Percentiles rank a stretch among this genome's conserved stretches.
Evolutionary conservation across 2,797 vertebrate genomes (phyloP).

Genomic region (Lacerta bilineata): DNA sequence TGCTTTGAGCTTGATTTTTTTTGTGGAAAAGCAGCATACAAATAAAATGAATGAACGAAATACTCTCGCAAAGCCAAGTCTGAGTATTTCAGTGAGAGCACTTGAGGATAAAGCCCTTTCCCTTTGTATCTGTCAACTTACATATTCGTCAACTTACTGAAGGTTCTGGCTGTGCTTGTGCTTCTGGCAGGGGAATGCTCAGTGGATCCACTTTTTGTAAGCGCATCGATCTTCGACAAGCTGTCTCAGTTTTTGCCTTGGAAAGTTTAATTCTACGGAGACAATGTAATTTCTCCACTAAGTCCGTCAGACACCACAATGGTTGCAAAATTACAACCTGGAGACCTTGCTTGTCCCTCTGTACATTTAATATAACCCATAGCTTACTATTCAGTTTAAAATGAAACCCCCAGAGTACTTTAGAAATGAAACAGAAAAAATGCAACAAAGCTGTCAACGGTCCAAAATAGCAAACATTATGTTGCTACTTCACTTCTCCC

Average conservation of each 20-base stretch:
- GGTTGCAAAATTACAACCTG: background rate
- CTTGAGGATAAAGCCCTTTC: background rate
- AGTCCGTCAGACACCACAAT: background rate
- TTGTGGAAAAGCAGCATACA: no score
- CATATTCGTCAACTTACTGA: conserved; percentile 60
- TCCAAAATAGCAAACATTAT: no score
- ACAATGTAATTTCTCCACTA: rapidly evolving
- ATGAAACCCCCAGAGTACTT: background rate
- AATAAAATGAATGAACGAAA: background rate
- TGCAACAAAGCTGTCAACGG: background rate
- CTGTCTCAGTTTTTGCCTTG: conserved; percentile 69
- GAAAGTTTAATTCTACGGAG: conserved; percentile 71
- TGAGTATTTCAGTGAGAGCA: background rate
- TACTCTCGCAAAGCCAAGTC: background rate
- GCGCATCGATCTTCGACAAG: conserved; percentile 86
- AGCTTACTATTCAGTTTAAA: background rate
- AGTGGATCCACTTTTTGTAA: conserved; percentile 80
- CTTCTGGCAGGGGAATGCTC: conserved; percentile 43
- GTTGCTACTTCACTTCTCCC: background rate
- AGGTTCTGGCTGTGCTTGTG: background rate
- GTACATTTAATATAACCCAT: background rate
- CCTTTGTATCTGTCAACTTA: conserved; percentile 61
- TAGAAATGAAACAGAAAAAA: background rate
- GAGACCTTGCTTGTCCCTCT: background rate
- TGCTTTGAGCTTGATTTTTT: no score